These are phyloP conservation scores for Macaria notata DNA, from an alignment of 2,888 invertebrate species.

Conservation along the genomic window DNA sequence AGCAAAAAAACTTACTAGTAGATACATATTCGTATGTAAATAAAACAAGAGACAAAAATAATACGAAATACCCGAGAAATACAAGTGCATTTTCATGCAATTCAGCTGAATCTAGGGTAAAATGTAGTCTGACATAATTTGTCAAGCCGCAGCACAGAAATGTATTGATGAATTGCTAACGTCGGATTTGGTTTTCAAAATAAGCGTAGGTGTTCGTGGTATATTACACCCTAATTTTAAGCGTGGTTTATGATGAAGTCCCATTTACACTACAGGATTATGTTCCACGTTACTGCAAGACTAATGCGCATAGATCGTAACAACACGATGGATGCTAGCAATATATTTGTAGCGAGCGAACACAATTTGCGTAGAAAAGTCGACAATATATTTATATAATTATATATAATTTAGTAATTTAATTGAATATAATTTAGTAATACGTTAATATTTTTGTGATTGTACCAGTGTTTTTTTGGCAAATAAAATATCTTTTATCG, in stretches of 20 bases:
- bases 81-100: too few relatives aligned
- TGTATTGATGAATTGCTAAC: constrained; percentile 27
- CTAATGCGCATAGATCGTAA: neutral
- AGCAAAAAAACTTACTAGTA: too few relatives aligned
- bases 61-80: too few relatives aligned
- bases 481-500: too few relatives aligned
- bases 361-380: neutral
- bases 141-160: constrained; percentile 23
- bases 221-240: constrained; percentile 15
- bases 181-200: constrained; percentile 24
- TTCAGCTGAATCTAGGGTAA: neutral
- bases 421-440: too few relatives aligned
- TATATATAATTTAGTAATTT: too few relatives aligned
- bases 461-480: too few relatives aligned
- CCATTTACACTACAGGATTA: constrained; percentile 10
- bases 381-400: too few relatives aligned
- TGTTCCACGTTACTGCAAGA: neutral
- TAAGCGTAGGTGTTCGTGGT: constrained; percentile 15
- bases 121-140: constrained; percentile 21
- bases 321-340: too few relatives aligned
- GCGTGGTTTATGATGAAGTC: constrained; percentile 14
- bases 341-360: neutral
- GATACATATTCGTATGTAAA: too few relatives aligned
- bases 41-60: too few relatives aligned
- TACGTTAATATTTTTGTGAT: too few relatives aligned